Conservation (phyloP, 2,113 vertebrate genomes). For the Urocolius indicus region DNA sequence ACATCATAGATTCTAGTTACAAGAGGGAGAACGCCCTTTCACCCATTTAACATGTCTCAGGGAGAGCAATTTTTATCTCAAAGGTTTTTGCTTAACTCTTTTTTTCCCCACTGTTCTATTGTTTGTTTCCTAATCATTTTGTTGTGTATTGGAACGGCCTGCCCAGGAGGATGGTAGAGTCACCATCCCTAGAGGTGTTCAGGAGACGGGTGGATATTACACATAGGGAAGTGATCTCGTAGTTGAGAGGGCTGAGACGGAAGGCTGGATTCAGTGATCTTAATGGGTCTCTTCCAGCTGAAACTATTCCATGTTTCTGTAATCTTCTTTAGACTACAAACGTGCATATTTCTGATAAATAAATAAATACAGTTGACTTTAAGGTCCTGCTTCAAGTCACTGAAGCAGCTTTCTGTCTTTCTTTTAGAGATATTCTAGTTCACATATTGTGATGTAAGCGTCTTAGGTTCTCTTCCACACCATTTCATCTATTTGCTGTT, state of each 20-base stretch:
- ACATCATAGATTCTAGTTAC: neutral
- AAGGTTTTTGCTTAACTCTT: neutral
- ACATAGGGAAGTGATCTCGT: too few relatives aligned
- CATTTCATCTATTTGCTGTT: conserved; percentile 30
- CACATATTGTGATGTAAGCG: conserved; percentile 13
- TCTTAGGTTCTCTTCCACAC: neutral
- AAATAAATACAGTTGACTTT: neutral
- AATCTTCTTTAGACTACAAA: neutral
- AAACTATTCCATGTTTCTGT: too few relatives aligned
- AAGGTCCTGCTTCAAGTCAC: neutral
- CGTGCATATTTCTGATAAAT: neutral
- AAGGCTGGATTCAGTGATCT: too few relatives aligned
- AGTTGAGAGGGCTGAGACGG: too few relatives aligned
- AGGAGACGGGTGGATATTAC: too few relatives aligned
- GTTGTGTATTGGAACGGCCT: too few relatives aligned
- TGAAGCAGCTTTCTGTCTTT: neutral
- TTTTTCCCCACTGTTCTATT: neutral
- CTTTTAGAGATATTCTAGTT: neutral
- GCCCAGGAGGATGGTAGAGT: too few relatives aligned
- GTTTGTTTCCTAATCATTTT: neutral
- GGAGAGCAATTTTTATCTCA: neutral
- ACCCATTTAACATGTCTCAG: neutral
- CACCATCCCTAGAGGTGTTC: too few relatives aligned
- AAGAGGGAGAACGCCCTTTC: neutral
- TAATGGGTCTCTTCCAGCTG: too few relatives aligned